Percentiles rank a stretch among this genome's conserved stretches.
Conservation (phyloP, 2,797 vertebrate species). For the Rhabdophis nuchalis region DNA sequence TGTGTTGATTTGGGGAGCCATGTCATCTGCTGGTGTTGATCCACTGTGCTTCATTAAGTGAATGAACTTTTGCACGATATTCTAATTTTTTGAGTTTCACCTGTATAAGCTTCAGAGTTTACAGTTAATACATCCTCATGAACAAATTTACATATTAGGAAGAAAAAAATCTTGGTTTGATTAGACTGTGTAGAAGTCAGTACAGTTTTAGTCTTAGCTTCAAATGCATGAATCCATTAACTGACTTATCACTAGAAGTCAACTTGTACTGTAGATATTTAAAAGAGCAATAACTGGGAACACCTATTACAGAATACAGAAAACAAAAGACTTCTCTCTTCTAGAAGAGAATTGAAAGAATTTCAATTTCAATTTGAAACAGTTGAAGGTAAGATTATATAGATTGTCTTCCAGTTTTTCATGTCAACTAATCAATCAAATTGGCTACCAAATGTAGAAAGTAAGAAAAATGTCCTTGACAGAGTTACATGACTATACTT, state of each 20-base stretch:
- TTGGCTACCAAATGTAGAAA: not conserved
- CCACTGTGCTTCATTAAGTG: too few relatives aligned
- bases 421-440: not conserved
- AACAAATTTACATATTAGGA: not conserved
- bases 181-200: not conserved
- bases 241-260: not conserved
- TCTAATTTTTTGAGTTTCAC: too few relatives aligned
- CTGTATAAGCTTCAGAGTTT: not conserved
- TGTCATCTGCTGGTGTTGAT: too few relatives aligned
- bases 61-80: too few relatives aligned
- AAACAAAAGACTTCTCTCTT: not conserved
- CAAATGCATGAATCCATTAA: not conserved
- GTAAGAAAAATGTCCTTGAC: not conserved
- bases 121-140: not conserved
- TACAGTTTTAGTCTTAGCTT: not conserved
- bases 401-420: not conserved
- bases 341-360: not conserved
- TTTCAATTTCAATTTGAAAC: too few relatives aligned
- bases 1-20: too few relatives aligned
- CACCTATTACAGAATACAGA: not conserved
- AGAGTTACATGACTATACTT: not conserved
- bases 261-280: not conserved
- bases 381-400: not conserved
- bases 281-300: not conserved
- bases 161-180: not conserved